A percentile compares a stretch with the other conserved stretches of the same genome.
phyloP scores from a whole-genome alignment of 2,797 vertebrate species.

The Sebastes cheni region DNA sequence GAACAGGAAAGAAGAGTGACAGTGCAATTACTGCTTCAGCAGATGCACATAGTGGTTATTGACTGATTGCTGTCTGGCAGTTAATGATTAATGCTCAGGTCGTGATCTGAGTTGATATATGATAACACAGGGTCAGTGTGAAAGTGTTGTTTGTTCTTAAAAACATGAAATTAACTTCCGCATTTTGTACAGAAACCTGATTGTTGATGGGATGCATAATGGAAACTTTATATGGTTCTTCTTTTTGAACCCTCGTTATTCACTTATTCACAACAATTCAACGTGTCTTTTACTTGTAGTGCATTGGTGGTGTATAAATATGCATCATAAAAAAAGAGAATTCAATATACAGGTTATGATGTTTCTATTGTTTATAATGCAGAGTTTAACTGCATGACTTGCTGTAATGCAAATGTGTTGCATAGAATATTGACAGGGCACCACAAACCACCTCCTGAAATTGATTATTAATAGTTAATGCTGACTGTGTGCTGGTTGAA shows the following conservation, averaged over 20 bases:
- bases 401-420: not conserved
- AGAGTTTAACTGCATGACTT: not conserved
- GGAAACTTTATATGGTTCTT: not conserved
- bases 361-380: not conserved
- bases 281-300: not conserved
- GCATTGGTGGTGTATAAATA: not conserved
- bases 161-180: not conserved
- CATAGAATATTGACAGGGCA: not conserved
- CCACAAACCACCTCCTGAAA: not conserved
- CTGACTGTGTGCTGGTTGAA: not conserved
- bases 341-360: not conserved
- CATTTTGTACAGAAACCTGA: not conserved
- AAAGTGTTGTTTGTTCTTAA: not conserved
- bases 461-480: not conserved
- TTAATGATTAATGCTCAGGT: conserved; percentile 31
- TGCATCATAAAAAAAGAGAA: not conserved
- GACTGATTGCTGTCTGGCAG: conserved; percentile 8
- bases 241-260: not conserved
- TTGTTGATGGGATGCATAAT: not conserved
- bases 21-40: not conserved
- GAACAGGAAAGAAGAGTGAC: not conserved
- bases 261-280: not conserved
- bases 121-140: not conserved
- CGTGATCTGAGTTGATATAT: not conserved
- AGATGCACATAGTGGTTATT: conserved; percentile 14